These are phyloP conservation scores for Phrynocephalus forsythii DNA, from an alignment of 2,797 vertebrate species.

Conservation along the genomic window DNA sequence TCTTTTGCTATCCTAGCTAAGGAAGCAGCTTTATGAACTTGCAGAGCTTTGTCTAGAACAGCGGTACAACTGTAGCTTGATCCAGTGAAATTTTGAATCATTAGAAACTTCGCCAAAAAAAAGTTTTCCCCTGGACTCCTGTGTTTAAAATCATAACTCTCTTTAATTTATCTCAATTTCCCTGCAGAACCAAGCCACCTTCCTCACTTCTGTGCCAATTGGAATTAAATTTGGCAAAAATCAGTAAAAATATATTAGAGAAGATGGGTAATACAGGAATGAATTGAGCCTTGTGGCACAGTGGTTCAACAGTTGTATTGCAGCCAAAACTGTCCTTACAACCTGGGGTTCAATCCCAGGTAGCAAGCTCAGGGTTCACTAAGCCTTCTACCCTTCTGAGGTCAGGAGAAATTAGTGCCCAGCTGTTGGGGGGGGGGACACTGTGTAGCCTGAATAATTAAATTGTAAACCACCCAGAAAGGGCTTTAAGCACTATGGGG, in stretches of 20 bases:
- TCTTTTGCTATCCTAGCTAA: background rate
- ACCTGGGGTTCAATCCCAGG: no score
- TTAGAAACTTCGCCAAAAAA: background rate
- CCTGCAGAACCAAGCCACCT: background rate
- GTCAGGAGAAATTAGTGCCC: no score
- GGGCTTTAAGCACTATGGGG: no score
- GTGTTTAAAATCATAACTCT: background rate
- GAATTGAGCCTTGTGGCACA: no score
- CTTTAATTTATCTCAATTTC: background rate
- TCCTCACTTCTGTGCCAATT: background rate
- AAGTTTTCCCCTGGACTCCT: background rate
- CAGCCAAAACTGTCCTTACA: no score
- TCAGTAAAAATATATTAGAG: background rate
- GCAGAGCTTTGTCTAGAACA: background rate
- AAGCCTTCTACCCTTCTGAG: no score
- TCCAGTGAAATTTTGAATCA: background rate
- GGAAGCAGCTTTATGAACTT: background rate
- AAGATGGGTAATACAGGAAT: background rate
- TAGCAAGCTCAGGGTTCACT: no score
- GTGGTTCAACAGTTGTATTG: no score
- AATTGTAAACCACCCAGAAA: no score
- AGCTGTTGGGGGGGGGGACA: no score
- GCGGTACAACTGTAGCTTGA: background rate
- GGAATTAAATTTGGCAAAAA: background rate
- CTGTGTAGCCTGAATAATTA: no score